Evolutionary conservation across 2,888 invertebrate species (phyloP).

Genomic region (Sphaerophoria taeniata): DNA sequence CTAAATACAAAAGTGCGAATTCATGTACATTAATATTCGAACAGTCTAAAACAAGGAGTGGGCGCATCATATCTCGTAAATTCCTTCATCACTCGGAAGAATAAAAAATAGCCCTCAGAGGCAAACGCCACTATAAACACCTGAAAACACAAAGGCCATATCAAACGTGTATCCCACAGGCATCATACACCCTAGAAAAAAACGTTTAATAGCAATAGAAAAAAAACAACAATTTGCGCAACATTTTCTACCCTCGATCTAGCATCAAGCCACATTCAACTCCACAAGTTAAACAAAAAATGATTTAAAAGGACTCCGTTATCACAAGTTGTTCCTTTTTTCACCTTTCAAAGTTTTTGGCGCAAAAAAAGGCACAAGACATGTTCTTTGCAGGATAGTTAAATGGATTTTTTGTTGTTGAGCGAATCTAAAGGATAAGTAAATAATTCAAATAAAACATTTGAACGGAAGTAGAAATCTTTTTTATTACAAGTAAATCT

Average conservation of each 20-base stretch:
- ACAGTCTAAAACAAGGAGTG: background rate
- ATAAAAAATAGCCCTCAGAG: constrained; percentile 10
- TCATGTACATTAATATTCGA: constrained; percentile 14
- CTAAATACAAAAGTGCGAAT: constrained; percentile 28
- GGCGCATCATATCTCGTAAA: constrained; percentile 36
- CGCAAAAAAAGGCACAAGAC: constrained; percentile 18
- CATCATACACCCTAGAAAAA: constrained; percentile 15
- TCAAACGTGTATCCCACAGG: constrained; percentile 10
- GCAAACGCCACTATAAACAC: constrained; percentile 44
- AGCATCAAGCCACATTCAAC: constrained; percentile 8
- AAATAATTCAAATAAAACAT: constrained; percentile 21
- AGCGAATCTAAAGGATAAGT: too few species aligned
- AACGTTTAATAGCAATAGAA: constrained; percentile 26
- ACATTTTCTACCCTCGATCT: too few species aligned
- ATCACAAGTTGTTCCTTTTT: constrained; percentile 42
- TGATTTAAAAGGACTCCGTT: constrained; percentile 68
- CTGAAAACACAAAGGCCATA: constrained; percentile 55
- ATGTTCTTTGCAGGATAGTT: constrained; percentile 54
- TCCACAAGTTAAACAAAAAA: constrained; percentile 26
- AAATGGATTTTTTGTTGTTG: constrained; percentile 62
- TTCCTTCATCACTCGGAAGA: constrained; percentile 7
- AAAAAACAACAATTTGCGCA: background rate
- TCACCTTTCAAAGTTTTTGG: constrained; percentile 11
- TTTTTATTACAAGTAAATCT: too few species aligned
- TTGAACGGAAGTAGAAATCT: constrained; percentile 11